A percentile compares a stretch with the other conserved stretches of the same genome.
Conservation (phyloP, 2,888 invertebrate species). For the Lysandra coridon region DNA sequence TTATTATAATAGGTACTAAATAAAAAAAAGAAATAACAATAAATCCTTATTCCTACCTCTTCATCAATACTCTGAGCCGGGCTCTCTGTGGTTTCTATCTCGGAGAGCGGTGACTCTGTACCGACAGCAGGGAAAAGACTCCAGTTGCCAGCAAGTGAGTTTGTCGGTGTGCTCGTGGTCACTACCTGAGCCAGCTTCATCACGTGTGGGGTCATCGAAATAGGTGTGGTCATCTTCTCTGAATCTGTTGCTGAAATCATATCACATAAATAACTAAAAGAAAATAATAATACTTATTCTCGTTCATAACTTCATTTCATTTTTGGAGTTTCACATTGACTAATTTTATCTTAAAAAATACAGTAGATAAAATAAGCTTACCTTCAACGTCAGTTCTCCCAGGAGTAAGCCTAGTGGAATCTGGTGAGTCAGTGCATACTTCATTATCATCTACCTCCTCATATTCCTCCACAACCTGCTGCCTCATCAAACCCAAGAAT, state of each 20-base stretch:
- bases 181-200: conserved; percentile 60
- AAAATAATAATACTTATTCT: too few species aligned
- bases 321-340: too few species aligned
- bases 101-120: conserved; percentile 70
- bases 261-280: not conserved
- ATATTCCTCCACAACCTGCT: conserved; percentile 57
- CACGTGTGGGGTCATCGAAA: conserved; percentile 58
- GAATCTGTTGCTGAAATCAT: conserved; percentile 47
- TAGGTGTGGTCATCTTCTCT: conserved; percentile 65
- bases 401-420: conserved; percentile 52
- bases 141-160: conserved; percentile 60
- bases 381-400: conserved; percentile 51
- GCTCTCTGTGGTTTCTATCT: conserved; percentile 68
- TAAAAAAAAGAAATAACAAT: not conserved
- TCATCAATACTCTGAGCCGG: conserved; percentile 59
- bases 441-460: conserved; percentile 53
- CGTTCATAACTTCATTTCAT: too few species aligned
- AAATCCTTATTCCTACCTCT: conserved; percentile 51
- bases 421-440: conserved; percentile 46
- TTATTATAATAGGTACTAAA: too few species aligned
- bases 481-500: conserved; percentile 54
- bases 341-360: not conserved
- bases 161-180: conserved; percentile 71
- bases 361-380: conserved; percentile 42
- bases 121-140: conserved; percentile 63